Conservation (phyloP, 2,888 invertebrate genomes). For the Nasonia oneida region DNA sequence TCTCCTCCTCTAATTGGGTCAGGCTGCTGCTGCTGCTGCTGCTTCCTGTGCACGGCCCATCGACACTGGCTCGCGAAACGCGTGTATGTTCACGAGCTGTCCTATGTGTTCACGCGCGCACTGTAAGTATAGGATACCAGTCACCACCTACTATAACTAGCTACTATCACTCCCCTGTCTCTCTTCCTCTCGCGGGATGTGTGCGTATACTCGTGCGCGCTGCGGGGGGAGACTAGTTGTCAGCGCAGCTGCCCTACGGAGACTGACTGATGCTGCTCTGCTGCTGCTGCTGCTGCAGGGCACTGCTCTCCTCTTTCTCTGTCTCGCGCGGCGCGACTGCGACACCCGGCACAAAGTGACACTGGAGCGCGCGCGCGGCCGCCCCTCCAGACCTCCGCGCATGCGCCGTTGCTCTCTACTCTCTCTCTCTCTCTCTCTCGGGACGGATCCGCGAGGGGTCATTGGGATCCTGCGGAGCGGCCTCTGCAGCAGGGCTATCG, state of each 20-base stretch:
- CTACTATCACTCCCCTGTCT: not conserved
- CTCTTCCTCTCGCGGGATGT: not conserved
- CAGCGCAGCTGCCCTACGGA: constrained; percentile 45
- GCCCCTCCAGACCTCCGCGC: constrained; percentile 30
- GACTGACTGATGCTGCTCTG: constrained; percentile 26
- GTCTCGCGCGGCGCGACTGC: constrained; percentile 61
- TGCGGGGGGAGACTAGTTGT: not conserved
- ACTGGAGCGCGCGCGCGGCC: constrained; percentile 65
- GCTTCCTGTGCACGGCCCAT: not conserved
- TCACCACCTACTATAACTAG: not conserved
- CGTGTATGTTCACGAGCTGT: not conserved
- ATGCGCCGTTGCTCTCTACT: not conserved
- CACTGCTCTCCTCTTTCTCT: constrained; percentile 18
- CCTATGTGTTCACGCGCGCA: not conserved
- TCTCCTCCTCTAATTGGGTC: constrained; percentile 44
- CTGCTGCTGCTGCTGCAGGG: not conserved
- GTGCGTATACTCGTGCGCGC: not conserved
- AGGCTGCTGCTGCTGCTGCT: constrained; percentile 21
- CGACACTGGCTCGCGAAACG: not conserved
- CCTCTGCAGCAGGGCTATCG: constrained; percentile 59
- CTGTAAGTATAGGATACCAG: not conserved
- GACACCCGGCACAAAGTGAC: constrained; percentile 76
- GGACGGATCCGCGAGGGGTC: constrained; percentile 41
- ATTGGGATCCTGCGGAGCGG: constrained; percentile 56
- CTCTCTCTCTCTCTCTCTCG: constrained; percentile 19